phyloP scores from a whole-genome alignment of 2,113 vertebrate species.

The Ginglymostoma cirratum region DNA sequence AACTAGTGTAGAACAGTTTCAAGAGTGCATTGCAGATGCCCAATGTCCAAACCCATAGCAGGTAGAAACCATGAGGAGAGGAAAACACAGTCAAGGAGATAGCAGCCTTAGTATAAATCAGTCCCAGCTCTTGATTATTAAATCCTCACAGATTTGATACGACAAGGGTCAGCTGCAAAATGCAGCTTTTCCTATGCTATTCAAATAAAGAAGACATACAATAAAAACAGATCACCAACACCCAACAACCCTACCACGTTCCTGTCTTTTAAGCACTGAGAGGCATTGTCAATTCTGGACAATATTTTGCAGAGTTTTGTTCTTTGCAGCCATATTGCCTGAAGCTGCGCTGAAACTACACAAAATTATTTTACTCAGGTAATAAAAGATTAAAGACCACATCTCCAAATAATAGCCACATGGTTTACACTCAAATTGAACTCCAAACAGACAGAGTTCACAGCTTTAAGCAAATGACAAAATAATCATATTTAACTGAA shows the following conservation, averaged over 20 bases:
- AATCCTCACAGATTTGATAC: too few species aligned
- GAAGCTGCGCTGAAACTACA: too few species aligned
- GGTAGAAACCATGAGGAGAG: too few species aligned
- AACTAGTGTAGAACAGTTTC: too few species aligned
- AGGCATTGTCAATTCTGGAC: neutral
- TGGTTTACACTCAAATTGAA: neutral
- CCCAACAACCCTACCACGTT: too few species aligned
- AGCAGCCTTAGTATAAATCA: too few species aligned
- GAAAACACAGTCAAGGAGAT: too few species aligned
- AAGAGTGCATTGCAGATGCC: too few species aligned
- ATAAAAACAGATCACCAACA: neutral
- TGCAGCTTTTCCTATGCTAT: neutral
- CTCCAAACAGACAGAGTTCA: too few species aligned
- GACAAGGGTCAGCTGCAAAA: neutral
- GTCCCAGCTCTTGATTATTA: too few species aligned
- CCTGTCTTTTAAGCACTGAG: neutral
- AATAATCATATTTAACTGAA: neutral
- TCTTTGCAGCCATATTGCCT: neutral
- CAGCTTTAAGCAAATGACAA: neutral
- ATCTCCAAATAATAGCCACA: neutral
- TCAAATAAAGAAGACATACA: neutral
- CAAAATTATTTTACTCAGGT: neutral
- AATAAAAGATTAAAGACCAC: neutral
- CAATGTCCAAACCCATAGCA: too few species aligned
- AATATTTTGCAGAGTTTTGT: neutral